These are phyloP conservation scores for Crocidura indochinensis DNA, from an alignment of 2,797 vertebrate genomes.

Conservation along the genomic window DNA sequence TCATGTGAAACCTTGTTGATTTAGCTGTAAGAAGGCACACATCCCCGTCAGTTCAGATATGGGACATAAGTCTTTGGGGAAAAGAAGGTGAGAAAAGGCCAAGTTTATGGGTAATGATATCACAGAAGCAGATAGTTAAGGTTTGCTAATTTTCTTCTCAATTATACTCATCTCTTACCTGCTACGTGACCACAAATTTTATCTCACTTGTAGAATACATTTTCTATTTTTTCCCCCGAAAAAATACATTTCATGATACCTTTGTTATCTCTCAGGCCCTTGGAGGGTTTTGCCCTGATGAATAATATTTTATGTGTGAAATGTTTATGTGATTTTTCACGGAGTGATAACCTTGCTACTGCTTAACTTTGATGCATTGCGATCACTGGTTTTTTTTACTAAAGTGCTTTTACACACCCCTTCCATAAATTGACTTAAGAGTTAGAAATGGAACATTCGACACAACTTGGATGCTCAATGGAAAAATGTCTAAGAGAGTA, in stretches of 20 bases:
- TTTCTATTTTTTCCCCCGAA: conserved; percentile 87
- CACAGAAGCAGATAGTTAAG: conserved; percentile 96
- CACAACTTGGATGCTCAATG: conserved; percentile 87
- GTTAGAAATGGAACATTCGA: conserved; percentile 89
- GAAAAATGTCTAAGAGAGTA: conserved; percentile 84
- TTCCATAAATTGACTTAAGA: conserved; percentile 92
- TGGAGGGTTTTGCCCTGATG: conserved; percentile 91
- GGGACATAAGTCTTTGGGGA: conserved; percentile 94
- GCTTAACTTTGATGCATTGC: conserved; percentile 92
- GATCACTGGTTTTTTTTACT: conserved; percentile 89
- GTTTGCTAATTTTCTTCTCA: conserved; percentile 96
- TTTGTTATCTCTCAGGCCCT: conserved; percentile 92
- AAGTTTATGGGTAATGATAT: conserved; percentile 99
- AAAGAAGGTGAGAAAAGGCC: conserved; percentile 94
- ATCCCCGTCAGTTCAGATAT: conserved; percentile 90
- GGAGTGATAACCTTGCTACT: conserved; percentile 88
- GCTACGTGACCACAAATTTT: conserved; percentile 91
- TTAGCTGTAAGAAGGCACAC: conserved; percentile 95
- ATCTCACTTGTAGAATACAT: conserved; percentile 91
- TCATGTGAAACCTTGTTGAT: conserved; percentile 97
- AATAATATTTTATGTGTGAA: conserved; percentile 93
- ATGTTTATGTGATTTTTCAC: conserved; percentile 93
- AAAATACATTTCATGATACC: conserved; percentile 89
- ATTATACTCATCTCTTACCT: conserved; percentile 93
- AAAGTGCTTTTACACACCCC: conserved; percentile 92